These are phyloP conservation scores for Eunapius fragilis DNA, from an alignment of 37 sponge, comb jelly and placozoan species.

Conservation along the genomic window DNA sequence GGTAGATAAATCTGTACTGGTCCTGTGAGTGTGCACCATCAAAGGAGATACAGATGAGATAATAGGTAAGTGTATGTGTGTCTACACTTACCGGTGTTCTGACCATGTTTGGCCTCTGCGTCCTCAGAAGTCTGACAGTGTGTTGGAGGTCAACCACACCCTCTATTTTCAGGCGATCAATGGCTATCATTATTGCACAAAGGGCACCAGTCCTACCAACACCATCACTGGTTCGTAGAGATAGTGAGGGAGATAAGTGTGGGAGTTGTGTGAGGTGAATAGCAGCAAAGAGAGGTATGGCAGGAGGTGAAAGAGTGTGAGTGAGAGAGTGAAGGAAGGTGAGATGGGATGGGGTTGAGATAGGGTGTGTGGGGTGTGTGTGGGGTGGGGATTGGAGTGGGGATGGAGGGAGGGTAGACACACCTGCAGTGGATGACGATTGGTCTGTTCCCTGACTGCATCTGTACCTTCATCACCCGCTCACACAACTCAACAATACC, in stretches of 20 bases:
- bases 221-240: conserved; percentile 61
- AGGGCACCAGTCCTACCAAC: conserved; percentile 88
- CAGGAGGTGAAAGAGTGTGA: not conserved
- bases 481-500: conserved; percentile 85
- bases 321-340: not conserved
- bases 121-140: conserved; percentile 79
- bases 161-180: conserved; percentile 81
- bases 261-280: not conserved
- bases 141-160: conserved; percentile 76
- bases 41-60: too few species aligned
- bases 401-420: not conserved
- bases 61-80: too few species aligned
- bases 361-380: not conserved
- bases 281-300: not conserved
- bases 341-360: not conserved
- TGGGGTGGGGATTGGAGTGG: not conserved
- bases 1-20: conserved; percentile 80
- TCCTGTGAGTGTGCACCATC: conserved; percentile 59
- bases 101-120: conserved; percentile 90
- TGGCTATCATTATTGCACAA: conserved; percentile 73
- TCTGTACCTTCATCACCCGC: conserved; percentile 71
- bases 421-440: conserved; percentile 91
- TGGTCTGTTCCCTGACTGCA: conserved; percentile 82
- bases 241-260: too few species aligned
- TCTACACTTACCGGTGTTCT: conserved; percentile 64